phyloP scores from a whole-genome alignment of 2,113 vertebrate genomes.

The Pristiophorus japonicus region DNA sequence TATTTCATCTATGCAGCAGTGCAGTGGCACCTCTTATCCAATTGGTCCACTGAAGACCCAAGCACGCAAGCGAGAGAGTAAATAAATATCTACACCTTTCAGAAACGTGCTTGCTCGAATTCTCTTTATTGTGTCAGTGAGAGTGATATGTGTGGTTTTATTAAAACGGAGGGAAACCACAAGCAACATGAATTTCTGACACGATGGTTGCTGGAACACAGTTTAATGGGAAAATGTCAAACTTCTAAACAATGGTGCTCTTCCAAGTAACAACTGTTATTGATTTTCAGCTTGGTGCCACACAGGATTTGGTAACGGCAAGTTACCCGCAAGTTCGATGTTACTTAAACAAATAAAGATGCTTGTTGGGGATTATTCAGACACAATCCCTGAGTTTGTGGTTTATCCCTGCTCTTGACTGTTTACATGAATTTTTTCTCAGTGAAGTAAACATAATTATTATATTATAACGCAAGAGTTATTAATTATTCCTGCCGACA shows the following conservation, averaged over 20 bases:
- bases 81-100: neutral
- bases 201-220: neutral
- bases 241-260: neutral
- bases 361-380: neutral
- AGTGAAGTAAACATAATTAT: neutral
- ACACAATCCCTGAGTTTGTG: neutral
- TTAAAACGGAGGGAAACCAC: neutral
- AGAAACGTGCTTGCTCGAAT: neutral
- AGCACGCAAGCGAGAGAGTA: neutral
- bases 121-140: conserved; percentile 20
- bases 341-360: neutral
- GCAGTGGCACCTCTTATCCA: neutral
- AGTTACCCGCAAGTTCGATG: neutral
- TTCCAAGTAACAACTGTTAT: neutral
- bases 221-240: neutral
- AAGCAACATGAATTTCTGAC: neutral
- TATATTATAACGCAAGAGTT: neutral
- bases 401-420: neutral
- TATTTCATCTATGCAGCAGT: neutral
- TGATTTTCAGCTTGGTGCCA: neutral
- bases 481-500: neutral
- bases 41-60: neutral
- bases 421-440: neutral
- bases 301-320: neutral
- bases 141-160: neutral